Conservation (phyloP, 2,113 vertebrate species). For the Pelobates fuscus region DNA sequence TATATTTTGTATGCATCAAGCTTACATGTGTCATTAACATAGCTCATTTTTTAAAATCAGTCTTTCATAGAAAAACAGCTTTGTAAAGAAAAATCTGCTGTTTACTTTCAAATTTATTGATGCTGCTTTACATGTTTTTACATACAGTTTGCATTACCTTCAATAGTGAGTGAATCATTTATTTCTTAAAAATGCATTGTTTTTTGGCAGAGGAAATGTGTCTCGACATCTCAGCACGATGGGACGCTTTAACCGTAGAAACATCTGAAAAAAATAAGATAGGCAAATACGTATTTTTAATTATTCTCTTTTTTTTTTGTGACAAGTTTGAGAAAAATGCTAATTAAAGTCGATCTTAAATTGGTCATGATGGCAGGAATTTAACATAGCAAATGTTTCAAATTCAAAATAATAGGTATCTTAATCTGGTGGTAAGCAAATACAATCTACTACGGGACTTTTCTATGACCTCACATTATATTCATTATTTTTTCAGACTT, state of each 20-base stretch:
- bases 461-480: too few relatives aligned
- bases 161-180: constrained; percentile 87
- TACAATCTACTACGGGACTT: too few relatives aligned
- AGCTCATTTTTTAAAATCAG: constrained; percentile 87
- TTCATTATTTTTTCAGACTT: too few relatives aligned
- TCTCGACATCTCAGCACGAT: constrained; percentile 88
- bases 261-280: constrained; percentile 15
- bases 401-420: constrained; percentile 9
- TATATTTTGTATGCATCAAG: constrained; percentile 91
- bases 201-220: constrained; percentile 87
- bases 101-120: constrained; percentile 84
- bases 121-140: constrained; percentile 91
- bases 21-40: constrained; percentile 94
- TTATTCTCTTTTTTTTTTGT: constrained; percentile 2
- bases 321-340: constrained; percentile 35
- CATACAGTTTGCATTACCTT: constrained; percentile 89
- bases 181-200: constrained; percentile 83
- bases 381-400: constrained; percentile 21
- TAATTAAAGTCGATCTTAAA: constrained; percentile 33
- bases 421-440: constrained; percentile 16
- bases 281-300: neutral
- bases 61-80: constrained; percentile 82
- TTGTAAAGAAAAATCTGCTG: constrained; percentile 76
- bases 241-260: constrained; percentile 46
- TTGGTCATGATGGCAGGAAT: constrained; percentile 15